Conservation (phyloP, 2,113 vertebrate species). For the human region DNA sequence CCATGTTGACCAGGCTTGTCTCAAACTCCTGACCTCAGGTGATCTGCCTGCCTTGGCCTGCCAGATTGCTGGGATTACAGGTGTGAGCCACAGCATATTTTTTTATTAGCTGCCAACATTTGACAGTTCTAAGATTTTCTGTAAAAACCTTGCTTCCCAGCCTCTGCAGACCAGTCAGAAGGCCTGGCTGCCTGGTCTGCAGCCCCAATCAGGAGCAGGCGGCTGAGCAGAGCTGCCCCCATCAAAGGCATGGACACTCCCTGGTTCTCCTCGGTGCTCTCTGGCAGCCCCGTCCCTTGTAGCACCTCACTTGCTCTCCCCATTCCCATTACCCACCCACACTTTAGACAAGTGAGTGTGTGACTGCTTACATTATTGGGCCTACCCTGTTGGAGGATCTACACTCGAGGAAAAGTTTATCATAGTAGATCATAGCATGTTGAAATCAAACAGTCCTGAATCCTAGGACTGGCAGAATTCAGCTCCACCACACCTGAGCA, state of each 20-base stretch:
- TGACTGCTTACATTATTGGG: neutral
- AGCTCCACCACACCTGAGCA: neutral
- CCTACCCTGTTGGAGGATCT: rapidly evolving
- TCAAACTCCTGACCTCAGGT: too few relatives aligned
- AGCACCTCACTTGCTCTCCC: neutral
- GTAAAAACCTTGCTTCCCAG: neutral
- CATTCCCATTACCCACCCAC: rapidly evolving
- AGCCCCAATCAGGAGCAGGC: neutral
- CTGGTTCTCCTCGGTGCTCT: neutral
- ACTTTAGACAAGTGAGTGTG: too few relatives aligned
- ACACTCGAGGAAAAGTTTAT: neutral
- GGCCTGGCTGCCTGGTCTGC: neutral
- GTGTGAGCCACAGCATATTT: too few relatives aligned
- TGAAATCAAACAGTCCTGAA: neutral
- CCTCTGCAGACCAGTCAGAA: neutral
- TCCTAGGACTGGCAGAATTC: neutral
- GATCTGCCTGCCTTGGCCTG: too few relatives aligned
- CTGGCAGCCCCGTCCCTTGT: rapidly evolving
- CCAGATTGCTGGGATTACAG: too few relatives aligned
- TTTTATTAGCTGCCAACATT: neutral
- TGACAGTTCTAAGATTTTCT: neutral
- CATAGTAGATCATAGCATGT: neutral
- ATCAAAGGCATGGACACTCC: rapidly evolving
- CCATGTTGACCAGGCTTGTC: too few relatives aligned
- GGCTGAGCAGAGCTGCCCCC: rapidly evolving